Conservation (phyloP, 2,113 vertebrate species). For the Dendropsophus ebraccatus region DNA sequence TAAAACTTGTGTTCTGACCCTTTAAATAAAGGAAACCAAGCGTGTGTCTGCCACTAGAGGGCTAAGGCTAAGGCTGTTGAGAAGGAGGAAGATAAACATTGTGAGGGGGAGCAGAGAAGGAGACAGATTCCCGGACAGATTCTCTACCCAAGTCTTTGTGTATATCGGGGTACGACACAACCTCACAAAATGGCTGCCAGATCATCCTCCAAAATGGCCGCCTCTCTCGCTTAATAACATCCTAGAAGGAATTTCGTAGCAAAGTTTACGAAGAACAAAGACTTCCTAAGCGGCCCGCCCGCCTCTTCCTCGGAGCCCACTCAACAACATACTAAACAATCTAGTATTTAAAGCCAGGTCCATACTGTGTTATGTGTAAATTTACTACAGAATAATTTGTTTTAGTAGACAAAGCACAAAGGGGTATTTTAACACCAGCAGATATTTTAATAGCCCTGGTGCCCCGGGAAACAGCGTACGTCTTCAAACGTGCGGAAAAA, state of each 20-base stretch:
- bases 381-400: constrained; percentile 48
- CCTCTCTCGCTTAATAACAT: no score
- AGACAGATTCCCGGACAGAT: no score
- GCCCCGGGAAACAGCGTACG: constrained; percentile 41
- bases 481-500: constrained; percentile 59
- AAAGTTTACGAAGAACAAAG: constrained; percentile 4
- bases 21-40: no score
- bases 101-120: no score
- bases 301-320: constrained; percentile 3
- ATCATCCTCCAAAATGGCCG: not conserved
- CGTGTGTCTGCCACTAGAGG: no score
- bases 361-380: constrained; percentile 19
- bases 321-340: constrained; percentile 41
- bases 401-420: constrained; percentile 48
- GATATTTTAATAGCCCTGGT: constrained; percentile 44
- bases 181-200: not conserved
- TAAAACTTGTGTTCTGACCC: no score
- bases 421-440: constrained; percentile 38
- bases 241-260: not conserved
- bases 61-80: no score
- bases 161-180: not conserved
- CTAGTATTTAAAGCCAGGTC: constrained; percentile 44
- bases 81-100: no score
- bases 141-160: not conserved
- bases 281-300: not conserved